A percentile compares a stretch with the other conserved stretches of the same genome.
Evolutionary conservation across 2,113 vertebrate genomes (phyloP).

Genomic region (Willisornis vidua): DNA sequence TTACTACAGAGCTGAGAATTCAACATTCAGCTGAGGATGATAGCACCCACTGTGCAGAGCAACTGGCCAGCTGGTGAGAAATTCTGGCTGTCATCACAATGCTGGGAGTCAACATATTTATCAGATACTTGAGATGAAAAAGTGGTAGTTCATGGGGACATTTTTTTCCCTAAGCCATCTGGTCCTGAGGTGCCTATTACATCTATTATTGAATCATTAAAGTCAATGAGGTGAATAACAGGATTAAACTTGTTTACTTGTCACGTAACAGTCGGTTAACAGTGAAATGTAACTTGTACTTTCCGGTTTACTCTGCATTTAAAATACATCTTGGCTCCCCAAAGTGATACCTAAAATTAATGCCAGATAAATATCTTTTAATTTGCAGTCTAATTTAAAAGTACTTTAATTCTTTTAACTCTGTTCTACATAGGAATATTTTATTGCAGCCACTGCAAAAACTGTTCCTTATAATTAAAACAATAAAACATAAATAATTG

Average conservation of each 20-base stretch:
- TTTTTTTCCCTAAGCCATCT: constrained; percentile 72
- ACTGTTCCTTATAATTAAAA: constrained; percentile 67
- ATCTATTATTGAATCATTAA: constrained; percentile 83
- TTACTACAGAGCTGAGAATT: constrained; percentile 10
- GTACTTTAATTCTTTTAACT: constrained; percentile 21
- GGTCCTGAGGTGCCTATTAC: constrained; percentile 79
- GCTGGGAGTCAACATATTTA: constrained; percentile 73
- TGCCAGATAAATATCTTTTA: constrained; percentile 54
- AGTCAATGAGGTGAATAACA: constrained; percentile 83
- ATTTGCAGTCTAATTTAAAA: constrained; percentile 56
- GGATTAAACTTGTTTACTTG: constrained; percentile 81
- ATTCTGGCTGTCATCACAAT: constrained; percentile 46
- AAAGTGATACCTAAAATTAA: constrained; percentile 45
- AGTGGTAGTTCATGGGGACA: constrained; percentile 64
- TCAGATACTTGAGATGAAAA: constrained; percentile 79
- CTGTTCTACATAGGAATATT: constrained; percentile 13
- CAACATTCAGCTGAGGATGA: background rate
- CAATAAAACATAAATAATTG: constrained; percentile 67
- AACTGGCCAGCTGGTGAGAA: constrained; percentile 77
- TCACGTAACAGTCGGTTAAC: constrained; percentile 76
- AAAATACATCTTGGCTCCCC: background rate
- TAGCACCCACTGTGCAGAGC: constrained; percentile 34
- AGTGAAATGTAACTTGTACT: constrained; percentile 71
- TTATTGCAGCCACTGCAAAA: background rate
- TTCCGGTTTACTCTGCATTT: constrained; percentile 11